Percentiles rank a stretch among this genome's conserved stretches.
Conservation (phyloP, 1,140 invertebrate species). For the Lucilia cuprina region DNA sequence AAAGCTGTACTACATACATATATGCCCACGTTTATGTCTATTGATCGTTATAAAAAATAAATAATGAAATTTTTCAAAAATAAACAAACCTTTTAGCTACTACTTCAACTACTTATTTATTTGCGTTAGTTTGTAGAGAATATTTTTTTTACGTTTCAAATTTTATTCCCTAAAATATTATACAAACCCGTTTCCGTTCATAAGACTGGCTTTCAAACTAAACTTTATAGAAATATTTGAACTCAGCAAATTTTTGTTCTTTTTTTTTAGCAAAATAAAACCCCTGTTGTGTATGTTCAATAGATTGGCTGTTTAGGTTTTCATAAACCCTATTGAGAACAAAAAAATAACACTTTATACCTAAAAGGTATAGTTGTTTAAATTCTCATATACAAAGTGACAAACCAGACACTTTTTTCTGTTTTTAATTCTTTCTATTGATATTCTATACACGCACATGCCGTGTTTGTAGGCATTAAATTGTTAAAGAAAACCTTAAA, state of each 20-base stretch:
- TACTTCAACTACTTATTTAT: not conserved
- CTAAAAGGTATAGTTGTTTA: not conserved
- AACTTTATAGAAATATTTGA: not conserved
- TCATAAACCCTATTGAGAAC: not conserved
- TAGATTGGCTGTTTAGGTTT: not conserved
- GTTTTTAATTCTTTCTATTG: not conserved
- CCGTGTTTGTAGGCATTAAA: not conserved
- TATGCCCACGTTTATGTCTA: not conserved
- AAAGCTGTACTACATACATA: not conserved
- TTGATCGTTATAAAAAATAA: no score
- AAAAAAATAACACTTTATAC: not conserved
- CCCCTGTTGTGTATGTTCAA: not conserved
- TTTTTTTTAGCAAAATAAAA: not conserved
- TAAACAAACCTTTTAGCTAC: not conserved
- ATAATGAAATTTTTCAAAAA: no score
- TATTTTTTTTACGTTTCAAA: not conserved
- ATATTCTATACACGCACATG: slow-evolving; percentile 8
- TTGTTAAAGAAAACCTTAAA: slow-evolving; percentile 7
- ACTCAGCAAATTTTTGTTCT: not conserved
- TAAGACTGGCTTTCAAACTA: not conserved
- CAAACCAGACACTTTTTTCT: slow-evolving; percentile 4
- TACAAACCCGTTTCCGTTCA: slow-evolving; percentile 19
- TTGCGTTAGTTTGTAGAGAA: not conserved
- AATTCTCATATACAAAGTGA: not conserved
- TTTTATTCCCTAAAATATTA: not conserved